phyloP scores from a whole-genome alignment of 2,888 invertebrate genomes.

The Cephus pygmeus region DNA sequence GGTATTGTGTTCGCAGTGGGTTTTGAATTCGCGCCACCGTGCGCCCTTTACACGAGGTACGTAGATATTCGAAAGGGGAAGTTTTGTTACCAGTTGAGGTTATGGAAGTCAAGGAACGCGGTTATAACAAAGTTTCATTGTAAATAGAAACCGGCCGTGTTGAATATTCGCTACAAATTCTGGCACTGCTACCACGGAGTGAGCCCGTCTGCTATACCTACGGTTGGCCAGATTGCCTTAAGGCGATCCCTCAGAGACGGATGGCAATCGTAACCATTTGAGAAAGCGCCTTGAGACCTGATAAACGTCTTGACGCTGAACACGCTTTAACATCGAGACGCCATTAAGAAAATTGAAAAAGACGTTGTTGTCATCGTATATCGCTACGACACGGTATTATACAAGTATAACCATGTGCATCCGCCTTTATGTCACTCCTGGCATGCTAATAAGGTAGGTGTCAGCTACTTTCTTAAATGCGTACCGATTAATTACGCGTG shows the following conservation, averaged over 20 bases:
- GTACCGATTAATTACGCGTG: not conserved
- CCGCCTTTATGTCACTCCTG: not conserved
- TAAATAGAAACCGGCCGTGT: not conserved
- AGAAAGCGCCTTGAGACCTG: not conserved
- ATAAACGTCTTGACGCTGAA: not conserved
- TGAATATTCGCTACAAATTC: not conserved
- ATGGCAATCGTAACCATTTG: not conserved
- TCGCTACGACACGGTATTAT: not conserved
- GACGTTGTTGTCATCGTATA: not conserved
- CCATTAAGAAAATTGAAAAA: not conserved
- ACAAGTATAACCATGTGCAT: not conserved
- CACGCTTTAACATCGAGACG: not conserved
- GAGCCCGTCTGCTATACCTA: not conserved
- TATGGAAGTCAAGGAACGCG: not conserved
- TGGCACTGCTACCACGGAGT: not conserved
- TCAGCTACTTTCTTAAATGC: not conserved
- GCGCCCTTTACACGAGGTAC: not conserved
- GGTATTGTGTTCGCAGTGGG: constrained; percentile 46
- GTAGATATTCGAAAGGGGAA: not conserved
- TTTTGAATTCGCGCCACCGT: constrained; percentile 40
- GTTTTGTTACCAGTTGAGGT: not conserved
- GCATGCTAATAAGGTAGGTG: not conserved
- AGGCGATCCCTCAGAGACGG: not conserved
- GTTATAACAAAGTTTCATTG: not conserved
- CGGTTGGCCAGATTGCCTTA: not conserved